Base-by-base conservation (phyloP, 1,140 invertebrate species). In the Drosophila cardini region DNA sequence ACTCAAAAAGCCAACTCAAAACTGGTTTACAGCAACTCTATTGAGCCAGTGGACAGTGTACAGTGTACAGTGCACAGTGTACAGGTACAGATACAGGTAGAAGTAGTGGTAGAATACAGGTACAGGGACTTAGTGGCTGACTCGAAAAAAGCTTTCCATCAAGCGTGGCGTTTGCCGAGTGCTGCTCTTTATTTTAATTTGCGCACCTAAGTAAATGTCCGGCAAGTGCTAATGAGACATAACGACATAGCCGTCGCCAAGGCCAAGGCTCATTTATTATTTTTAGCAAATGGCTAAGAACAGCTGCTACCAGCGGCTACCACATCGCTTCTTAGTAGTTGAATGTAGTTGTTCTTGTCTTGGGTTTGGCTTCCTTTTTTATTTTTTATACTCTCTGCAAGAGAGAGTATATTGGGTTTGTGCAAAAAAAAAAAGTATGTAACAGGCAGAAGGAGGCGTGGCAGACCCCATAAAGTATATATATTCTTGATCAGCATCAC, bases 201-300 rank as follows among this genome's bases (percentile, higher is more conserved):
- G 73, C 53, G 21, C 55, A 63, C 67, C 74, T 72, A 76, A 70
- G 72, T 56, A 87, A 80, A 74, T 89, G 82, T 82, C 69, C 56
- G 65, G 61, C 60, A 63, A 76, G 83, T 86, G 84, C 83, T 86
- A 86, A 86, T 86, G 79, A 83, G 83, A 86, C 83, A 86, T 86
- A 86, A 86, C 86, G 83, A 86, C 80, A 73, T 77, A 74, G 77
- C 72, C 74, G 79, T 73, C 76, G 76, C 72, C 83, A 68, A 73
- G 83, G 79, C 84, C 72, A 76, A 55, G 43, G 57, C 80, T 79
- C 81, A 87, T 86, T 89, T 83, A 83, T 89, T 78, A 86, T 74
- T 65, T 61, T 69, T 65, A 74, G 57, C 65, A 69, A 67, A 67
- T 60, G 55, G 64, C 46, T 45, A 15, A 26, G 4, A 48, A 34